Base-by-base conservation (phyloP, 2,797 vertebrate genomes). In the Hozukius guyotensis region DNA sequence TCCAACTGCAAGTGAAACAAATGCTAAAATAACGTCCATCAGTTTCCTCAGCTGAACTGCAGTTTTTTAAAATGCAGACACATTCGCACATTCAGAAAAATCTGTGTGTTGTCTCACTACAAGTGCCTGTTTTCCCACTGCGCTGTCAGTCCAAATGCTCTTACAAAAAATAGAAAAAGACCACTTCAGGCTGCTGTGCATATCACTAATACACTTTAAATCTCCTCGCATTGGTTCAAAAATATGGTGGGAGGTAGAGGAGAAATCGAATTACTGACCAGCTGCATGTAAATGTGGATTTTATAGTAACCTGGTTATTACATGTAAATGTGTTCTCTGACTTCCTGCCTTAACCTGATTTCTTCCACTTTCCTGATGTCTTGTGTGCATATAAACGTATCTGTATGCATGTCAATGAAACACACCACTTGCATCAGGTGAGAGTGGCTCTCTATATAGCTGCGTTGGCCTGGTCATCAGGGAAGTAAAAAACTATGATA, bases 201-300 rank as follows among this genome's bases (percentile, higher is more conserved):
- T 57, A 14, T 69, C 63, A 83, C 38, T 59, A 75, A 77, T 62
- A 20, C 18, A 80, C 36, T 74, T 78, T 38, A 46, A 78, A 81
- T 42, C 20, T 53, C 55, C 53, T 42, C 8, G 18, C 8, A 61
- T 34, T 2, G 29, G 36, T 76, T 65, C 3, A 62, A 31, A 77
- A 78, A 73, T 66, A 36, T 67, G 32, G 42, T 55, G 57, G 65
- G 66, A 60, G 56, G n/a, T 55, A 52, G 67, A 36, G 42, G 24
- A 77, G 38, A 80, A 79, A 90, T 82, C 20, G 4, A 59, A 75
- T 82, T 71, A 83, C 46, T 25, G 53, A 13, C 36, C 31, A 72
- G 60, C 53, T 78, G 52, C 66, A 71, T 4, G 2, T 31, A 70
- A 65, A 79, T 61, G 20, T 57, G 52, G 56, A 66, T 77, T 82